Evolutionary conservation across 2,888 invertebrate genomes (phyloP).

Genomic region (Melolontha melolontha): DNA sequence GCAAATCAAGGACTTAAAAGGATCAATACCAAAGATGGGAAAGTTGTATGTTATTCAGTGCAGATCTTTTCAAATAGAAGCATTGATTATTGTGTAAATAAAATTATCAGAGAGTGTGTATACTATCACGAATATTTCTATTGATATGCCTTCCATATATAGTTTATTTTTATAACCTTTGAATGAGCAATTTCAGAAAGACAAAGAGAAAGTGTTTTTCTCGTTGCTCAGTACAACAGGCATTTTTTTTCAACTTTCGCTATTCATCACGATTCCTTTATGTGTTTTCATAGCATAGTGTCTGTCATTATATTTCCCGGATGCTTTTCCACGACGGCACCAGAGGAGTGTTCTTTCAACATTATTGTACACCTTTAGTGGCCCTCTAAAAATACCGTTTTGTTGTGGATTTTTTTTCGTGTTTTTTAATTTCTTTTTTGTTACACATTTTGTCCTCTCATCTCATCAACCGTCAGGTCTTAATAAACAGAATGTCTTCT

Average conservation of each 20-base stretch:
- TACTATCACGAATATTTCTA: too few species aligned
- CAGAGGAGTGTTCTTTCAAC: not conserved
- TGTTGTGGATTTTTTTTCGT: slow-evolving; percentile 29
- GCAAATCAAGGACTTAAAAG: too few species aligned
- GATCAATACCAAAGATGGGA: too few species aligned
- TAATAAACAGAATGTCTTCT: slow-evolving; percentile 34
- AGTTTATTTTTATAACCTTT: not conserved
- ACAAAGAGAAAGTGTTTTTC: slow-evolving; percentile 18
- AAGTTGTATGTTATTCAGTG: too few species aligned
- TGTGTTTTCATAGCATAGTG: slow-evolving; percentile 18
- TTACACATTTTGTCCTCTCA: slow-evolving; percentile 34
- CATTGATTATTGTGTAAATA: too few species aligned
- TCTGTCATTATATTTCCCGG: slow-evolving; percentile 7
- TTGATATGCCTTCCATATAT: too few species aligned
- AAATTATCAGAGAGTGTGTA: too few species aligned
- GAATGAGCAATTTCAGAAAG: slow-evolving; percentile 5
- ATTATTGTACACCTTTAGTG: slow-evolving; percentile 19
- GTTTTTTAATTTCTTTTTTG: slow-evolving; percentile 37
- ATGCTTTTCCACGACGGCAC: not conserved
- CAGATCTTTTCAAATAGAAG: too few species aligned
- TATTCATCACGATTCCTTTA: slow-evolving; percentile 26
- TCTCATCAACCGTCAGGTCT: slow-evolving; percentile 21
- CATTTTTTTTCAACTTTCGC: slow-evolving; percentile 18
- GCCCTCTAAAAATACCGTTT: slow-evolving; percentile 32
- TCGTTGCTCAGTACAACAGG: slow-evolving; percentile 10